phyloP scores from a whole-genome alignment of 1,140 invertebrate genomes.

The Cylas formicarius region DNA sequence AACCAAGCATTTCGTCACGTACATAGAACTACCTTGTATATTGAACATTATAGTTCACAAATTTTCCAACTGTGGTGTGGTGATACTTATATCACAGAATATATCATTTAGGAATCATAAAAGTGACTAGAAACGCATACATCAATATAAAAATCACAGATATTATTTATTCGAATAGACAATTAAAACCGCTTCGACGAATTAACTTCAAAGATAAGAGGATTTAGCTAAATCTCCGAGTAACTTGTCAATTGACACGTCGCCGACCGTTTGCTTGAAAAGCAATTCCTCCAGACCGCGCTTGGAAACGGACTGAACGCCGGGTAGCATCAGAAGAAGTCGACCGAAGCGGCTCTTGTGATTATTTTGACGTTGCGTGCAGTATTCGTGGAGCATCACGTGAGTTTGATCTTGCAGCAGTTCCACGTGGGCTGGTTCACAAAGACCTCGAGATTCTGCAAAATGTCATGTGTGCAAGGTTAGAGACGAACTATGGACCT shows the following conservation, averaged over 20 bases:
- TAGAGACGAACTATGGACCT: too few species aligned
- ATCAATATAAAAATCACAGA: too few species aligned
- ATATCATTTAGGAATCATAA: too few species aligned
- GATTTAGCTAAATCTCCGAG: conserved; percentile 54
- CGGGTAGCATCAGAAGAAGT: conserved; percentile 61
- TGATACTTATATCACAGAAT: too few species aligned
- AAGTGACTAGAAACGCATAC: too few species aligned
- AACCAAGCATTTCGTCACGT: too few species aligned
- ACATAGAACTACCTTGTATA: too few species aligned
- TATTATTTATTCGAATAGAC: too few species aligned
- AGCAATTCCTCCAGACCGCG: conserved; percentile 57
- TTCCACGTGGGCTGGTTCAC: conserved; percentile 56
- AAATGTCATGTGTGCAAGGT: too few species aligned
- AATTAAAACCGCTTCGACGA: too few species aligned
- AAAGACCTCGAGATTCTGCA: conserved; percentile 59
- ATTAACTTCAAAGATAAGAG: conserved; percentile 19
- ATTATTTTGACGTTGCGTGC: conserved; percentile 43
- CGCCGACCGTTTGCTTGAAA: conserved; percentile 62
- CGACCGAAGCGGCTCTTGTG: conserved; percentile 55
- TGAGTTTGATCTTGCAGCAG: conserved; percentile 72
- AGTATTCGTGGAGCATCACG: conserved; percentile 63
- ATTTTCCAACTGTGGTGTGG: too few species aligned
- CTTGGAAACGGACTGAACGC: conserved; percentile 48
- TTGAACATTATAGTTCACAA: too few species aligned
- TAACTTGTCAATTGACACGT: conserved; percentile 60